Percentiles rank a stretch among this genome's conserved stretches.
Evolutionary conservation across 37 sponge, comb jelly and placozoan species (phyloP).

Genomic region (Beroe ovata): DNA sequence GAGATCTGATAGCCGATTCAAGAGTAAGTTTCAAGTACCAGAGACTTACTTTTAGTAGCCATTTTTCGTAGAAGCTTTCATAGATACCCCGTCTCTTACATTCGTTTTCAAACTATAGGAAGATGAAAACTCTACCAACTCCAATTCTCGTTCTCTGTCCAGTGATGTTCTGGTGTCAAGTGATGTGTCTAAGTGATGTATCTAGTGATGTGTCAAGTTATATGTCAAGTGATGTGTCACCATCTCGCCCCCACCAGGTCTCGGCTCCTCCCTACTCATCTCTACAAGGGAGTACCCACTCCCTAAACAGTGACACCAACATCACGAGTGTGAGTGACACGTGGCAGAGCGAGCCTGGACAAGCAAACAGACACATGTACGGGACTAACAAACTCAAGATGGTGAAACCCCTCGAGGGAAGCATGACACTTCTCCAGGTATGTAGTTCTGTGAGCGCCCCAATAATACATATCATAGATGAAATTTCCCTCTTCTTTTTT

Average conservation of each 20-base stretch:
- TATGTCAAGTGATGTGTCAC: no score
- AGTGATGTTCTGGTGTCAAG: no score
- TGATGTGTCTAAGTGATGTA: no score
- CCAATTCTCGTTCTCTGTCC: no score
- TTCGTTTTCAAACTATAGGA: no score
- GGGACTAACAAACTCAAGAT: constrained; percentile 64
- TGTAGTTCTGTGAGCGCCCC: neutral
- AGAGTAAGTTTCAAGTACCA: neutral
- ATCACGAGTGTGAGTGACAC: constrained; percentile 57
- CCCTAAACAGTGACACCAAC: constrained; percentile 60
- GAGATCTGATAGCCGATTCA: constrained; percentile 28
- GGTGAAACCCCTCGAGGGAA: constrained; percentile 64
- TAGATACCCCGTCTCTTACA: no score
- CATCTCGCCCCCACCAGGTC: neutral
- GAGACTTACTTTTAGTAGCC: no score
- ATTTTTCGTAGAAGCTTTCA: no score
- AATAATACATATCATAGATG: no score
- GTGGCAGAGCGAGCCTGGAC: constrained; percentile 49
- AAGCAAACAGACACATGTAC: neutral
- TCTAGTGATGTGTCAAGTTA: no score
- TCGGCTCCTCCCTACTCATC: neutral
- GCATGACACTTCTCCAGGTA: constrained; percentile 63
- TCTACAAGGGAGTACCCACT: constrained; percentile 20
- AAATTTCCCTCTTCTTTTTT: no score
- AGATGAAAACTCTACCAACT: no score